Percentiles rank a stretch among this genome's conserved stretches.
These are phyloP conservation scores for Canis aureus DNA, from an alignment of 2,113 vertebrate species.

Conservation along the genomic window DNA sequence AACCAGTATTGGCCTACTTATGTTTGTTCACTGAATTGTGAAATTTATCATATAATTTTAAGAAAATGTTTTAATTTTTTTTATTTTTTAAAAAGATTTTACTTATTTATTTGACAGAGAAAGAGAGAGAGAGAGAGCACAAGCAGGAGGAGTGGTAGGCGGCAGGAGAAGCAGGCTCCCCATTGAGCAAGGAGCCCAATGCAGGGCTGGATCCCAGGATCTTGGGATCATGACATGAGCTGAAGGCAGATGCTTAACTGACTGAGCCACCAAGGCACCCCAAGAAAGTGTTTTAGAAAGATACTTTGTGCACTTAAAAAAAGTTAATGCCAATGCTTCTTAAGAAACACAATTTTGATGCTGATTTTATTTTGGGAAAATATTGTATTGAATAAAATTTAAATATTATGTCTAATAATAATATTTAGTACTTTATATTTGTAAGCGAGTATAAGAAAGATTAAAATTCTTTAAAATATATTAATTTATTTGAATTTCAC, in stretches of 20 bases:
- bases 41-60: conserved; percentile 30
- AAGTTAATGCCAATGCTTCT: not conserved
- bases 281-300: not conserved
- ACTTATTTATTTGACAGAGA: not conserved
- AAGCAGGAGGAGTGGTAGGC: not conserved
- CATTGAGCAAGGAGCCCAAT: not conserved
- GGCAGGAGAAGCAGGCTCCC: not conserved
- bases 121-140: not conserved
- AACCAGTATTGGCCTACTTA: conserved; percentile 9
- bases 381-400: not conserved
- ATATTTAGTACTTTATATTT: conserved; percentile 1
- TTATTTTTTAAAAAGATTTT: not conserved
- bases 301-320: conserved; percentile 21
- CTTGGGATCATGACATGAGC: not conserved
- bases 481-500: conserved; percentile 26
- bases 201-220: not conserved
- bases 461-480: not conserved
- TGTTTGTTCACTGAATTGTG: not conserved
- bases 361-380: conserved; percentile 43
- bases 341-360: conserved; percentile 2
- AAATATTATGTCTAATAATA: not conserved
- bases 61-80: not conserved
- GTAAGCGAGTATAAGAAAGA: not conserved
- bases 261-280: not conserved
- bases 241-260: not conserved